Evolutionary conservation across 2,113 vertebrate genomes (phyloP).

Genomic region (Ovis aries): DNA sequence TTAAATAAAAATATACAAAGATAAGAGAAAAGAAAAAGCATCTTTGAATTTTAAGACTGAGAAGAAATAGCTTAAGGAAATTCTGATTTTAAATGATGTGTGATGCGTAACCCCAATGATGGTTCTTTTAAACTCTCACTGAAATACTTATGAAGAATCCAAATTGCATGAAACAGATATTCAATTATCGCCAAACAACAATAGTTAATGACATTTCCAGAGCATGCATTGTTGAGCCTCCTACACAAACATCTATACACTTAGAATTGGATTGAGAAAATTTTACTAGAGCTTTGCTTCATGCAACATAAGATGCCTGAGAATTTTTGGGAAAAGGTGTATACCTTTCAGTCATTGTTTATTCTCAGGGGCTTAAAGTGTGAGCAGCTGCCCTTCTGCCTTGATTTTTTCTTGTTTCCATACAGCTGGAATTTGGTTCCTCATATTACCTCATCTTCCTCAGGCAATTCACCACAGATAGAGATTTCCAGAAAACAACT

Average conservation of each 20-base stretch:
- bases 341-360: background rate
- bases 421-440: background rate
- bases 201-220: background rate
- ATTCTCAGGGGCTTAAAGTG: background rate
- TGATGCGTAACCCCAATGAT: background rate
- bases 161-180: background rate
- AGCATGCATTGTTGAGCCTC: background rate
- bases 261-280: background rate
- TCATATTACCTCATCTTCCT: background rate
- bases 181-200: background rate
- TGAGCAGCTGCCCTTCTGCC: background rate
- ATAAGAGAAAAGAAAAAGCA: background rate
- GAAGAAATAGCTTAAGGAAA: background rate
- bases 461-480: background rate
- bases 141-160: background rate
- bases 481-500: background rate
- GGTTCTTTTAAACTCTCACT: background rate
- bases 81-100: background rate
- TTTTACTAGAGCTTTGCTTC: background rate
- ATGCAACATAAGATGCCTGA: background rate
- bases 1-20: background rate
- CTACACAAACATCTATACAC: background rate
- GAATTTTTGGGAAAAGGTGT: background rate
- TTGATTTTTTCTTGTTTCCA: background rate
- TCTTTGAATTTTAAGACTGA: background rate